Evolutionary conservation across 2,113 vertebrate species (phyloP), one percentile per base, ranked within the genome.

Genomic region (Cyprinus carpio): DNA sequence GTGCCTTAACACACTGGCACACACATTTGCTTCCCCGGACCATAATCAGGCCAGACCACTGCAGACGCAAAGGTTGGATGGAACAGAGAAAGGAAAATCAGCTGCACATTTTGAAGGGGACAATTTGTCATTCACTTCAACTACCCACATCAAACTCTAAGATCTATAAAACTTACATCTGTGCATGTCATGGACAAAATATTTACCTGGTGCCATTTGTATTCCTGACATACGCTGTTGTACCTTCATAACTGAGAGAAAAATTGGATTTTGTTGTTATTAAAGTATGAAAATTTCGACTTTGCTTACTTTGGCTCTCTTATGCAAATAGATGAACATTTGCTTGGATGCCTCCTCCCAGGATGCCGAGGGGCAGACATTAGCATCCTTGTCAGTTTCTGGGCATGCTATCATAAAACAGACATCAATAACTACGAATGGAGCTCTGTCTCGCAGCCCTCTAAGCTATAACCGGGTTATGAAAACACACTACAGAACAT

Each of bases 341-440:
- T 60, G 81, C 84, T 85, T 88, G 85, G 69, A 81, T 72, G 72
- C 72, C 78, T 85, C 91, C 86, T 86, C 85, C 90, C 90, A 91
- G 86, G 65, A 58, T 88, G 83, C 94, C 91, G 92, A 90, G 80
- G 93, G 94, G 92, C 90, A 94, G 82, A 91, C 90, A 94, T 95
- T 93, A 95, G 91, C 91, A 89, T 92, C 89, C 84, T 72, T 84
- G 87, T 89, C 90, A 85, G 86, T 91, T 91, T 90, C 86, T 90
- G 88, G 83, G 89, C 89, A 87, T 79, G 89, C 87, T 89, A 89
- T 93, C 92, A 93, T 94, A 92, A 92, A 94, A 93, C 89, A 92
- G 91, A 91, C 92, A 94, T 95, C 92, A 93, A 92, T 93, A 95
- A 92, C 90, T 62, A 67, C 65, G 86, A 88, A 92, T 82, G 40